Percentiles rank a stretch among this genome's conserved stretches.
Conservation (phyloP, 92 coral and sea anemone species). For the Phenganax marumi region DNA sequence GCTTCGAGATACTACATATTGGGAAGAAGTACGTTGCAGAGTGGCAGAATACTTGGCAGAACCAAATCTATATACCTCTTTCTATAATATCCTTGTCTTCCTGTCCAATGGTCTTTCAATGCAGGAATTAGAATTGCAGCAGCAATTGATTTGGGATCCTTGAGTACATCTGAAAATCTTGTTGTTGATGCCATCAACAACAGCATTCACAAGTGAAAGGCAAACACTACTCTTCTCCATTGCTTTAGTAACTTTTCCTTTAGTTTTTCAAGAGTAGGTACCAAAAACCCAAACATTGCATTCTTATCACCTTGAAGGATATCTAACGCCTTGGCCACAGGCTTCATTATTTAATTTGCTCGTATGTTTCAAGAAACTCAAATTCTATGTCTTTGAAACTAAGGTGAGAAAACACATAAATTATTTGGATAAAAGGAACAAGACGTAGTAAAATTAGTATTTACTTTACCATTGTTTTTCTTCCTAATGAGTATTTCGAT, state of each 20-base stretch:
- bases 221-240: not conserved
- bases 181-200: not conserved
- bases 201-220: not conserved
- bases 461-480: too few relatives aligned
- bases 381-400: not conserved
- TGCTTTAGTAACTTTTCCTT: not conserved
- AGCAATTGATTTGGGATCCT: slow-evolving; percentile 23
- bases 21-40: too few relatives aligned
- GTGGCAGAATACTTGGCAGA: too few relatives aligned
- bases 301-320: slow-evolving; percentile 22
- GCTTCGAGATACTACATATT: too few relatives aligned
- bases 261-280: slow-evolving; percentile 5
- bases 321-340: slow-evolving; percentile 1
- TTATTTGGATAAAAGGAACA: not conserved
- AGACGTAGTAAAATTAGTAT: too few relatives aligned
- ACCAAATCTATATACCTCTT: too few relatives aligned
- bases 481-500: too few relatives aligned
- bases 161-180: slow-evolving; percentile 6
- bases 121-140: slow-evolving; percentile 27
- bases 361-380: slow-evolving; percentile 16
- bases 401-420: not conserved
- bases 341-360: slow-evolving; percentile 11
- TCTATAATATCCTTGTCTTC: too few relatives aligned
- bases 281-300: not conserved
- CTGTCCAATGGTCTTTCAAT: slow-evolving; percentile 1